These are phyloP conservation scores for Globodera rostochiensis DNA, from an alignment of 1,140 invertebrate genomes.

Conservation along the genomic window DNA sequence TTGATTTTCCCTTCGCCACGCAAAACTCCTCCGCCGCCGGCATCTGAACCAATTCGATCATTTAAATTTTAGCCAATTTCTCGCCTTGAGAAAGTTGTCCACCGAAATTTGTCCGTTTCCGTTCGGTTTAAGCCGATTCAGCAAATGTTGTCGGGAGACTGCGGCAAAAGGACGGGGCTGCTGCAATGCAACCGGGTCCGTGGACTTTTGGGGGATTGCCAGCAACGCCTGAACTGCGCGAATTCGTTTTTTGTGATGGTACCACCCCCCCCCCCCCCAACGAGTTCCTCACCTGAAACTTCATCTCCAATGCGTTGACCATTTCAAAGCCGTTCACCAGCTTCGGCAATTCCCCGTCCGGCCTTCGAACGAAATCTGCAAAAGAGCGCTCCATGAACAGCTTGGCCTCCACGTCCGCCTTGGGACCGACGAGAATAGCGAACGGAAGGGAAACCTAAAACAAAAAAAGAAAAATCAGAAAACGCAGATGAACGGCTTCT, in stretches of 20 bases:
- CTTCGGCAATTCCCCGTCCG: conserved; percentile 57
- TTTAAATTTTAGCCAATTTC: background rate
- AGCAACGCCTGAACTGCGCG: conserved; percentile 50
- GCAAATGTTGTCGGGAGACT: conserved; percentile 11
- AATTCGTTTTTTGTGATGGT: background rate
- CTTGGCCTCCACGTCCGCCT: conserved; percentile 64
- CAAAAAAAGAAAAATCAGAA: background rate
- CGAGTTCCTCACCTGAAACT: too few relatives aligned
- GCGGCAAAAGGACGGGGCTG: conserved; percentile 52
- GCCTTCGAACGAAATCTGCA: conserved; percentile 56
- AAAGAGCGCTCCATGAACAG: conserved; percentile 64
- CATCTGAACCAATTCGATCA: background rate
- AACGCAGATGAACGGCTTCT: background rate
- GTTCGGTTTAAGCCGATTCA: conserved; percentile 55
- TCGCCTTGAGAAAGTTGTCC: conserved; percentile 63
- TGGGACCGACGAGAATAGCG: conserved; percentile 63
- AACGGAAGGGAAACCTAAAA: conserved; percentile 60
- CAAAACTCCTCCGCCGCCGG: conserved; percentile 45
- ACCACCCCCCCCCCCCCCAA: background rate
- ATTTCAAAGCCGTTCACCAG: conserved; percentile 56
- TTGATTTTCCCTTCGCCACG: conserved; percentile 44
- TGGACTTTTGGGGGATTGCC: conserved; percentile 64
- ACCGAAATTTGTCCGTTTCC: conserved; percentile 50
- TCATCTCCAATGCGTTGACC: conserved; percentile 54
- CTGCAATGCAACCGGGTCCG: conserved; percentile 55